phyloP scores from a whole-genome alignment of 2,113 vertebrate genomes.

The Ranitomeya variabilis region DNA sequence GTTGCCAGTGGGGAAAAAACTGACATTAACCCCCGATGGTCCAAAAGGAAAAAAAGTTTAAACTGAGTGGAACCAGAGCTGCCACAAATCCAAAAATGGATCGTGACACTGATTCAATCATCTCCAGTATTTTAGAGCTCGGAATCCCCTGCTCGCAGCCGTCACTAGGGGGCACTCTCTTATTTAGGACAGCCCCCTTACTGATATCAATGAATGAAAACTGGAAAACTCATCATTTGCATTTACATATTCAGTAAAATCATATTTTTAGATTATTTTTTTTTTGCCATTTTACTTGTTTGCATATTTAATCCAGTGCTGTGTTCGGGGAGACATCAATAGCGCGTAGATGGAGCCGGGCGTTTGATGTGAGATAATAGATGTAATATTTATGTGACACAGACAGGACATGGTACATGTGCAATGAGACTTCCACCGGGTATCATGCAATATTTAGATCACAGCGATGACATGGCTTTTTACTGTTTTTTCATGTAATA shows the following conservation, averaged over 20 bases:
- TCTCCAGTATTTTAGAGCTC: too few species aligned
- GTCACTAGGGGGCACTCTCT: not conserved
- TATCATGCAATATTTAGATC: constrained; percentile 19
- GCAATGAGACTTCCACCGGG: constrained; percentile 17
- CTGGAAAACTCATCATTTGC: not conserved
- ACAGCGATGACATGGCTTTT: not conserved
- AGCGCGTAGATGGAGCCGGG: not conserved
- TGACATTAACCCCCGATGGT: too few species aligned
- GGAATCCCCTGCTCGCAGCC: too few species aligned
- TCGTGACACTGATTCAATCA: too few species aligned
- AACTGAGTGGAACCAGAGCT: too few species aligned
- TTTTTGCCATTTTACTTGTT: not conserved
- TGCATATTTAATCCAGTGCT: not conserved
- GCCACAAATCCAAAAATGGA: too few species aligned
- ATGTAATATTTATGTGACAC: constrained; percentile 41
- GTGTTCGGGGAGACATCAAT: not conserved
- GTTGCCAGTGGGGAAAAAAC: too few species aligned
- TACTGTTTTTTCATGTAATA: not conserved
- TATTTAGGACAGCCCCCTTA: not conserved
- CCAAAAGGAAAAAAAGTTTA: too few species aligned
- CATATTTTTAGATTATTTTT: not conserved
- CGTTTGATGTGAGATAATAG: not conserved
- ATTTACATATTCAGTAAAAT: not conserved
- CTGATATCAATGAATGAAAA: not conserved
- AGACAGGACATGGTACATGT: constrained; percentile 15